Evolutionary conservation across 2,797 vertebrate genomes (phyloP).

Genomic region (Pygocentrus nattereri): DNA sequence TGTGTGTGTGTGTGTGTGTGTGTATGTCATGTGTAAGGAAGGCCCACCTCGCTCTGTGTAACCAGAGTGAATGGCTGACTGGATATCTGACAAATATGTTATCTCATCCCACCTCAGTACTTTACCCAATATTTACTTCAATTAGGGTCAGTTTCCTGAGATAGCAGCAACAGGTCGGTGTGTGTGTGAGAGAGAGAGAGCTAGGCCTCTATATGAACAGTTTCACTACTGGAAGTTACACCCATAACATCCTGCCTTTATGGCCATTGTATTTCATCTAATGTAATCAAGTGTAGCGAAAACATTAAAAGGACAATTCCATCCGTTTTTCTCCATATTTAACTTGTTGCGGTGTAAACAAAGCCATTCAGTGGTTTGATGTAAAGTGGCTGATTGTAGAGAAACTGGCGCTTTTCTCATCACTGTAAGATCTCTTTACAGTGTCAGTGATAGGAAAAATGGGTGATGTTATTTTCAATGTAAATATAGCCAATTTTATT

Average conservation of each 20-base stretch:
- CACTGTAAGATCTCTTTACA: no score
- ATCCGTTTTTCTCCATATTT: not conserved
- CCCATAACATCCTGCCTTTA: not conserved
- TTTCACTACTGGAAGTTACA: conserved; percentile 4
- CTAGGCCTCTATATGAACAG: not conserved
- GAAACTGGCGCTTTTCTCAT: no score
- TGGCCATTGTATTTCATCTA: not conserved
- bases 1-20: conserved; percentile 39
- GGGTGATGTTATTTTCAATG: no score
- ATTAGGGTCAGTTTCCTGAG: conserved; percentile 90
- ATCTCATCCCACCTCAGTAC: conserved; percentile 83
- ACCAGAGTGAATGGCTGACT: conserved; percentile 78
- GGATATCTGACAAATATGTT: conserved; percentile 84
- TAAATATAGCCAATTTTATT: no score
- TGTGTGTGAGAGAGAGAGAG: conserved; percentile 34
- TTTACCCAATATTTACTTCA: conserved; percentile 92
- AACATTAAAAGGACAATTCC: not conserved
- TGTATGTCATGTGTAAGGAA: conserved; percentile 49
- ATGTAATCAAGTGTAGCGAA: not conserved
- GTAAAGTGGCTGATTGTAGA: no score
- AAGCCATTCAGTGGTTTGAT: no score
- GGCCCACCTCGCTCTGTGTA: conserved; percentile 70
- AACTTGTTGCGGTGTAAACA: no score
- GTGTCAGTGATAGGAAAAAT: no score
- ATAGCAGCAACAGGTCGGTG: conserved; percentile 61